Evolutionary conservation across 2,113 vertebrate genomes (phyloP), one percentile per base, ranked within the genome.

Genomic region (Myotis brandtii): DNA sequence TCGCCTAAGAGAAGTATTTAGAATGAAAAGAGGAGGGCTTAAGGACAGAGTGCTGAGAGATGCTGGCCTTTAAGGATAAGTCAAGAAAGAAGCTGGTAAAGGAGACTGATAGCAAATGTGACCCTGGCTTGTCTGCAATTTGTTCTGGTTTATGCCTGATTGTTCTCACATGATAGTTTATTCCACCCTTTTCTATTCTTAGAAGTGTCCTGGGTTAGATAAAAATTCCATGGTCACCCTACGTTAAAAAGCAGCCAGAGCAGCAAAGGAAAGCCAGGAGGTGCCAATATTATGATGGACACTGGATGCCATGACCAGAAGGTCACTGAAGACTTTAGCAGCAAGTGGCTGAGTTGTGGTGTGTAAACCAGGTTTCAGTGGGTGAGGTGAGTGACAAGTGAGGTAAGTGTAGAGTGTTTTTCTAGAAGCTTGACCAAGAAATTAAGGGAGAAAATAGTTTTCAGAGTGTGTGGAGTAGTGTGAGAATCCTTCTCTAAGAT

Each of bases 401-500:
- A 81, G 52, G 66, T 59, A 73, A 40, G 34, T 12, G 2, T 48
- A 5, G 30, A 5, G 25, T 69, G 34, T 64, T 83, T 87, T 94
- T 91, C 30, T 76, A 50, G 50, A 86, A 75, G 16, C 12, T 30
- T 56, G 64, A 43, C 46, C 21, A 37, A 92, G 37, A 89, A 48
- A 18, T 27, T 5, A 40, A 89, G 18, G 18, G 50, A 62, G 70
- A 73, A 80, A 73, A 18, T 12, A 1, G 40, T n/a, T 70, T 48
- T 69, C 64, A 82, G 43, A 25, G 40, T 25, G 21, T 67, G 8
- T 64, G 8, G 2, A 83, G 13, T 30, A 25, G 11, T n/a, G 52
- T 50, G n/a, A 73, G 54, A 66, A 50, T 16, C 83, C 92, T 96
- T 96, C 48, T 84, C 40, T 56, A 73, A 93, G 54, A 67, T 46